Evolutionary conservation across 2,797 vertebrate species (phyloP).

Genomic region (Salarias fasciatus): DNA sequence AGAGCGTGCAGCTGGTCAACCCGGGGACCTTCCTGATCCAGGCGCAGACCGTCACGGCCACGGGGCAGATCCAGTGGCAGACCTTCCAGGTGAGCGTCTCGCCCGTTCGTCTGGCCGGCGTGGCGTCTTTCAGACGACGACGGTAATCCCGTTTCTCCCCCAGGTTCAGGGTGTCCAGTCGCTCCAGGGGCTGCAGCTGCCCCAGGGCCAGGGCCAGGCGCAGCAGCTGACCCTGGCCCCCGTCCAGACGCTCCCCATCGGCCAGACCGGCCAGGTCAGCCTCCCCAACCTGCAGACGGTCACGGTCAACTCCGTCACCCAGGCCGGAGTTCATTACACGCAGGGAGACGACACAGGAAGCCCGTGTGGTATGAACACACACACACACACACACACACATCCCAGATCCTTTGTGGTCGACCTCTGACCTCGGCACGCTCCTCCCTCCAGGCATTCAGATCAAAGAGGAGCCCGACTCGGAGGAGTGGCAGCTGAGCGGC

Average conservation of each 20-base stretch:
- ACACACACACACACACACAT: too few species aligned
- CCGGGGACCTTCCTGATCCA: conserved; percentile 98
- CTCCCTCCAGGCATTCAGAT: conserved; percentile 90
- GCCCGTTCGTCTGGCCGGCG: neutral
- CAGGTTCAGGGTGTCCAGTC: conserved; percentile 99
- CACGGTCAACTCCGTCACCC: conserved; percentile 94
- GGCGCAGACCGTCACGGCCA: conserved; percentile 97
- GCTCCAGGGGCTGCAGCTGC: conserved; percentile 97
- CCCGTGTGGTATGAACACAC: conserved; percentile 85
- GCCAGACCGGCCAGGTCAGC: conserved; percentile 92
- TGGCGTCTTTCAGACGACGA: too few species aligned
- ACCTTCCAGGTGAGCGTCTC: conserved; percentile 89
- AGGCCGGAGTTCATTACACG: conserved; percentile 90
- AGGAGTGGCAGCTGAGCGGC: conserved; percentile 95
- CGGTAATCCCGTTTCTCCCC: conserved; percentile 1
- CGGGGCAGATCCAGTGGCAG: conserved; percentile 99
- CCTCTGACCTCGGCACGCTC: too few species aligned
- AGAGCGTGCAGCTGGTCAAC: conserved; percentile 98
- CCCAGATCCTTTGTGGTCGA: too few species aligned
- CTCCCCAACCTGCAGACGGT: conserved; percentile 97
- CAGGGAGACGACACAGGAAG: conserved; percentile 91
- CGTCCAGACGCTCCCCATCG: conserved; percentile 95
- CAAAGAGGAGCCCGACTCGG: conserved; percentile 98
- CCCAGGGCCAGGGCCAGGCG: conserved; percentile 86
- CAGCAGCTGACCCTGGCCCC: conserved; percentile 98